Percentiles rank a stretch among this genome's conserved stretches.
phyloP scores from a whole-genome alignment of 2,888 invertebrate species.

The Trissolcus brochymenae region DNA sequence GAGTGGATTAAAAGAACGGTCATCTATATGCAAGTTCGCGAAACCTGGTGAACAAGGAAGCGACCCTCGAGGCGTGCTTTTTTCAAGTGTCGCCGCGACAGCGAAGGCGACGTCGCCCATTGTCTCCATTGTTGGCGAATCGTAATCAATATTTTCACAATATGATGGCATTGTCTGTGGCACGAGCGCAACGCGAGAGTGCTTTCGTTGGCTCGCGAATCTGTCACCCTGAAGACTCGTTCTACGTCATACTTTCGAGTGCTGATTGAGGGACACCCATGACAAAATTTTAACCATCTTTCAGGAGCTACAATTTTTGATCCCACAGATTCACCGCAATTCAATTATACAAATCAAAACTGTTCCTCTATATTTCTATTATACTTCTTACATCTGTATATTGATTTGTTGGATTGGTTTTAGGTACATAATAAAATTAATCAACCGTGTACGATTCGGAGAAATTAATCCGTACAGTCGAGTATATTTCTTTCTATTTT shows the following conservation, averaged over 20 bases:
- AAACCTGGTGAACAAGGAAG: conserved; percentile 54
- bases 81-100: conserved; percentile 68
- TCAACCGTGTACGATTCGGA: too few species aligned
- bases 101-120: conserved; percentile 68
- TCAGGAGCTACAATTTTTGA: background rate
- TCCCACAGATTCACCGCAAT: conserved; percentile 21
- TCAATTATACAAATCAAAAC: conserved; percentile 13
- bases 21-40: conserved; percentile 51
- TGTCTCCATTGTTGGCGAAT: conserved; percentile 75
- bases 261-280: conserved; percentile 25
- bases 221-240: conserved; percentile 51
- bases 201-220: conserved; percentile 59
- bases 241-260: conserved; percentile 42
- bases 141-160: conserved; percentile 77
- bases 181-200: conserved; percentile 69
- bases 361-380: background rate
- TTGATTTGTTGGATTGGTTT: background rate
- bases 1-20: conserved; percentile 22
- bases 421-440: background rate
- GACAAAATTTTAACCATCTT: too few species aligned
- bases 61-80: conserved; percentile 62
- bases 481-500: background rate
- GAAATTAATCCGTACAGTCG: too few species aligned
- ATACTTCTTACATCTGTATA: background rate
- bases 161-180: conserved; percentile 74